Base-by-base conservation (phyloP, 2,888 invertebrate genomes). In the Drosophila cyrtoloma region DNA sequence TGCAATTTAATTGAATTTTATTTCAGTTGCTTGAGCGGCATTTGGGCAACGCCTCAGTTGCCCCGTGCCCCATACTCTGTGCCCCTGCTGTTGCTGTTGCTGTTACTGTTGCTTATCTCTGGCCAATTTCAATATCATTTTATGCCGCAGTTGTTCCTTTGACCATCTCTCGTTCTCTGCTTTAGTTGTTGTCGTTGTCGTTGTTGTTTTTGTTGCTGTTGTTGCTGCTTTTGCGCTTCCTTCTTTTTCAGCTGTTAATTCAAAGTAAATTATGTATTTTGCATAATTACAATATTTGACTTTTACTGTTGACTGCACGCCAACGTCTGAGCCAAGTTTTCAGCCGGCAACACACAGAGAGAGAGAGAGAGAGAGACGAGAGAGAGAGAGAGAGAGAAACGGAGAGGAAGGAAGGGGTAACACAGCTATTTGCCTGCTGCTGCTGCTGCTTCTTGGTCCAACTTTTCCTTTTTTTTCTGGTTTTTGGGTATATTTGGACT, bases 201-300 rank as follows among this genome's bases (percentile, higher is more conserved):
- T n/a, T n/a, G n/a, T 26, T 47, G 47, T 12, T 37, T 19, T 26
- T 32, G 37, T 30, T 47, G 16, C 32, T 44, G 44, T 6, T 53
- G 42, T 39, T 42, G 42, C 35, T 37, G 28, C 39, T 69, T 71
- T 59, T 61, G 35, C 55, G 66, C 55, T 76, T 77, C 69, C 69
- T 75, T 79, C 68, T 58, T 77, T 83, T 88, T 88, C 86, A 86
- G 86, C 86, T 86, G 89, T 86, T 86, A 86, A 89, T 89, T 86
- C 89, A 86, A 88, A 86, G 89, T 84, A 86, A 86, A 86, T 86
- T 89, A 89, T 86, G 89, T 86, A 86, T 86, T 86, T 89, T 89
- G 86, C 89, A 86, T 86, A 86, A 86, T 86, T 86, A 86, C 81
- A 89, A 84, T 86, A 86, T 86, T 86, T 89, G 86, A 89, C 86